Conservation (phyloP, 1,140 invertebrate species). For the Drosophila nigrodunni region DNA sequence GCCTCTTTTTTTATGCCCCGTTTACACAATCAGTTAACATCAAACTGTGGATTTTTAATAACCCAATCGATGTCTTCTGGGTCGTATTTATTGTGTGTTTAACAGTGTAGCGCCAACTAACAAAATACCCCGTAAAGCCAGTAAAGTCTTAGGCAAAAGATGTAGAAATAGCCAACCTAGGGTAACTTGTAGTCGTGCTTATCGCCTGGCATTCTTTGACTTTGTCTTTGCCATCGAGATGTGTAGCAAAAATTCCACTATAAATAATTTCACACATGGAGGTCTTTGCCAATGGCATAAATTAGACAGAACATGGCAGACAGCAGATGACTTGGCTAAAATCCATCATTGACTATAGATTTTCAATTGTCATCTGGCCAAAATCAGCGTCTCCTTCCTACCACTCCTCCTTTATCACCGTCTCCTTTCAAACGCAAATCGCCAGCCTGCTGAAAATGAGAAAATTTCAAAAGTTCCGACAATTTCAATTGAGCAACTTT, state of each 20-base stretch:
- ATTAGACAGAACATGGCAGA: constrained; percentile 62
- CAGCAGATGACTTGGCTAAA: constrained; percentile 36
- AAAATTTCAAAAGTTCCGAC: background rate
- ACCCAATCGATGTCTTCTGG: constrained; percentile 36
- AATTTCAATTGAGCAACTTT: background rate
- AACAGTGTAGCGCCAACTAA: constrained; percentile 10
- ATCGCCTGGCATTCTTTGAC: background rate
- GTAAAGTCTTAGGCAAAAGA: background rate
- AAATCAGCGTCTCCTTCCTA: too few relatives aligned
- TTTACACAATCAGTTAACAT: constrained; percentile 63
- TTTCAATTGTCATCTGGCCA: constrained; percentile 1
- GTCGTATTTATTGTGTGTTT: constrained; percentile 23
- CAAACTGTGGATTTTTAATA: constrained; percentile 61
- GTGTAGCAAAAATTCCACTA: constrained; percentile 67
- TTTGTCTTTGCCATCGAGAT: constrained; percentile 19
- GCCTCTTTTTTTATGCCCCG: constrained; percentile 20
- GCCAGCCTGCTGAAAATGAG: background rate
- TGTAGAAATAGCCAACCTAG: background rate
- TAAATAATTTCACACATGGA: constrained; percentile 70
- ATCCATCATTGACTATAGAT: constrained; percentile 9
- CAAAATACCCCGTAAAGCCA: constrained; percentile 5
- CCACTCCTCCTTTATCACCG: background rate
- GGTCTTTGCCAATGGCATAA: constrained; percentile 50
- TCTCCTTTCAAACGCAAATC: background rate
- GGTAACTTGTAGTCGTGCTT: background rate